These are phyloP conservation scores for Agonopterix alstromeriana DNA, from an alignment of 2,888 invertebrate genomes.

Conservation along the genomic window DNA sequence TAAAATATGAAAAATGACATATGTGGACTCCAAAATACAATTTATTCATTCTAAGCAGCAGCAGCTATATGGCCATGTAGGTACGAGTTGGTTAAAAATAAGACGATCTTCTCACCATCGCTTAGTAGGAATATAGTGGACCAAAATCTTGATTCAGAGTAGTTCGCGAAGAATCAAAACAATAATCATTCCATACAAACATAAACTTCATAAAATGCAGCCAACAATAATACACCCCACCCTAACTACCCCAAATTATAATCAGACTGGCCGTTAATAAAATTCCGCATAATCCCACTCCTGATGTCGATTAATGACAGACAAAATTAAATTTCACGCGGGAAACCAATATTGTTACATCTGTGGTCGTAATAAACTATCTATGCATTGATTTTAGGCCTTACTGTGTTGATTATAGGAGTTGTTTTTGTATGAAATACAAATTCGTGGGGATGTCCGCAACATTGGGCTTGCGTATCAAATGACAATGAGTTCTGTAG, in stretches of 20 bases:
- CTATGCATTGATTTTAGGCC: constrained; percentile 28
- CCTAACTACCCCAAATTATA: constrained; percentile 3
- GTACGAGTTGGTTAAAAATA: no score
- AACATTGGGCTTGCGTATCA: constrained; percentile 1
- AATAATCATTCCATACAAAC: no score
- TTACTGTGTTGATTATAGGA: constrained; percentile 23
- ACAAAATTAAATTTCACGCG: constrained; percentile 61
- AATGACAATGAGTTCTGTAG: not conserved
- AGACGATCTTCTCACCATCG: no score
- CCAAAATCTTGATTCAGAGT: no score
- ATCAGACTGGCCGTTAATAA: constrained; percentile 39
- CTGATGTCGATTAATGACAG: constrained; percentile 64
- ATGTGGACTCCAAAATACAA: no score
- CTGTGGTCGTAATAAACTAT: constrained; percentile 29
- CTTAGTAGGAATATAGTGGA: no score
- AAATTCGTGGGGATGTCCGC: not conserved
- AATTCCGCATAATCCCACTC: constrained; percentile 59
- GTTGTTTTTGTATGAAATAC: constrained; percentile 28
- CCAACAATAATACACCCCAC: not conserved
- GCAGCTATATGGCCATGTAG: no score
- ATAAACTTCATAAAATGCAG: no score
- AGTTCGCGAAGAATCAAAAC: no score
- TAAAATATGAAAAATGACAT: no score
- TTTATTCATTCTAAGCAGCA: no score
- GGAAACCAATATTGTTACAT: constrained; percentile 56